phyloP scores from a whole-genome alignment of 2,888 invertebrate species.

The Choristoneura rosaceana region DNA sequence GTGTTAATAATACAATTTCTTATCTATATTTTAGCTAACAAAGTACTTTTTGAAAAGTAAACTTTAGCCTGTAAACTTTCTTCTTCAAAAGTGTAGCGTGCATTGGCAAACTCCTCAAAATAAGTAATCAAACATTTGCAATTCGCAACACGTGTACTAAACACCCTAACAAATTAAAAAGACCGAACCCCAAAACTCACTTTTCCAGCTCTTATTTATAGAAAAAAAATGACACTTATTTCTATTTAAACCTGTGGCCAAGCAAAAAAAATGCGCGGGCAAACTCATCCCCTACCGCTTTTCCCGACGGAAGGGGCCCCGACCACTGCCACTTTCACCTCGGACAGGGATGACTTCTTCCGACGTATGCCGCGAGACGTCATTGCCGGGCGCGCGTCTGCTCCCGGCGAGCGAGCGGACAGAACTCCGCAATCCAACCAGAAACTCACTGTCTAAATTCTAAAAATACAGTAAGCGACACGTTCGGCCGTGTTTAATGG shows the following conservation, averaged over 20 bases:
- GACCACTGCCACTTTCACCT: conserved; percentile 95
- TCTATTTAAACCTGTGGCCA: not conserved
- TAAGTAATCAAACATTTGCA: too few species aligned
- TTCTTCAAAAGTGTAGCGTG: too few species aligned
- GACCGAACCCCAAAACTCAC: not conserved
- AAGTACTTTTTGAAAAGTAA: too few species aligned
- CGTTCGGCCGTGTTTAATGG: conserved; percentile 79
- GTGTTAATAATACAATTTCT: too few species aligned
- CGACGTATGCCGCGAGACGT: conserved; percentile 93
- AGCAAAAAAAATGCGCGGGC: too few species aligned
- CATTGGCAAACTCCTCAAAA: too few species aligned
- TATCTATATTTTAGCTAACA: too few species aligned
- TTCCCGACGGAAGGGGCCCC: conserved; percentile 96
- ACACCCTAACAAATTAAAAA: too few species aligned
- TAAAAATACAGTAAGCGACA: conserved; percentile 82
- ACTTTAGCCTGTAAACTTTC: too few species aligned
- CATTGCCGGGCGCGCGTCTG: conserved; percentile 77
- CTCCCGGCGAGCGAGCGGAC: conserved; percentile 44
- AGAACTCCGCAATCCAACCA: conserved; percentile 5
- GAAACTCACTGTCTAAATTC: conserved; percentile 46
- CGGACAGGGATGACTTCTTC: conserved; percentile 95
- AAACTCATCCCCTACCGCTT: conserved; percentile 89
- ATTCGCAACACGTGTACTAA: too few species aligned
- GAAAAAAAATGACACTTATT: not conserved
- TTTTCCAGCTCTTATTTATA: not conserved